Conservation (phyloP, 2,888 invertebrate species). For the Orthosia gracilis region DNA sequence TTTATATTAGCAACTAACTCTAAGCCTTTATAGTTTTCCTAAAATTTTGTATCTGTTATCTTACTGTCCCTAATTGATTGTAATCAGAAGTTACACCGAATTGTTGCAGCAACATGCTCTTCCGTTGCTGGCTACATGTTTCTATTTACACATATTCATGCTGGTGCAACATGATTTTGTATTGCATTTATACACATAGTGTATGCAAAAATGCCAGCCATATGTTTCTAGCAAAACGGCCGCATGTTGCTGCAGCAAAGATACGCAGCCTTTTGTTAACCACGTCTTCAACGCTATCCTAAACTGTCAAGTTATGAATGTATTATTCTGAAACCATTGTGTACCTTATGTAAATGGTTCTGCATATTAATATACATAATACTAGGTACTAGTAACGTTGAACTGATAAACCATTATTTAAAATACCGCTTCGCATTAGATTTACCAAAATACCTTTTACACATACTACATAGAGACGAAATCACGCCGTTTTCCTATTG, state of each 20-base stretch:
- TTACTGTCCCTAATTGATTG: not conserved
- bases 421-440: no score
- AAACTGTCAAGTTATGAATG: no score
- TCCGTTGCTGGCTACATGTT: no score
- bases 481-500: not conserved
- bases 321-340: no score
- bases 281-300: no score
- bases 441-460: not conserved
- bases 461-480: not conserved
- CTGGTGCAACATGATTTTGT: not conserved
- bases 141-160: no score
- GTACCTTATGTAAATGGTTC: no score
- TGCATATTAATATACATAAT: no score
- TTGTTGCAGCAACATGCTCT: not conserved
- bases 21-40: not conserved
- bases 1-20: not conserved
- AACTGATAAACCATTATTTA: no score
- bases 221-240: not conserved
- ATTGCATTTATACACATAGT: not conserved
- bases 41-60: not conserved
- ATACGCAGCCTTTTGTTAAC: no score
- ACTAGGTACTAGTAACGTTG: no score
- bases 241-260: not conserved
- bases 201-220: no score
- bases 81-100: not conserved